These are phyloP conservation scores for Mus spicilegus DNA, from an alignment of 2,113 vertebrate species.

Conservation along the genomic window DNA sequence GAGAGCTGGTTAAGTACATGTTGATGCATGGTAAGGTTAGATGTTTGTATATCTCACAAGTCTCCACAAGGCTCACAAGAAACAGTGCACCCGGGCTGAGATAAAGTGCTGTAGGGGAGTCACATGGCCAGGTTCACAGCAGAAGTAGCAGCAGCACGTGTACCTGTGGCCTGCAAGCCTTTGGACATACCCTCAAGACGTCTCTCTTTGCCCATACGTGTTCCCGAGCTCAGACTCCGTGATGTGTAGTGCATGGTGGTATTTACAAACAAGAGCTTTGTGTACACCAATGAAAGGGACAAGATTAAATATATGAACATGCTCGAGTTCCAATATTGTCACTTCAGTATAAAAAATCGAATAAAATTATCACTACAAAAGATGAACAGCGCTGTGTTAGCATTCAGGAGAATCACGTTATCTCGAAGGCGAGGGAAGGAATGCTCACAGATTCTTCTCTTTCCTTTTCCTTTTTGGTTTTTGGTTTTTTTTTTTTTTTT, in stretches of 20 bases:
- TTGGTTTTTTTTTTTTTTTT: neutral
- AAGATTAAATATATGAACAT: neutral
- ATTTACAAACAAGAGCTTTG: conserved; percentile 23
- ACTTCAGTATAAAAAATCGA: neutral
- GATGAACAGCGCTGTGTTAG: neutral
- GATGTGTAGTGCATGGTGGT: neutral
- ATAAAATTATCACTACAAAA: conserved; percentile 7
- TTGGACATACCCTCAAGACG: neutral
- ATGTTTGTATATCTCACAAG: neutral
- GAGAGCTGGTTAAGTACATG: conserved; percentile 34
- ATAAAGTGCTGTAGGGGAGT: neutral
- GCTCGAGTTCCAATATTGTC: neutral
- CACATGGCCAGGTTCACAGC: neutral
- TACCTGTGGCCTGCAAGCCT: neutral
- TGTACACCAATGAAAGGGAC: neutral
- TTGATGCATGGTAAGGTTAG: conserved; percentile 24
- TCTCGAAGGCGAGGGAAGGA: neutral
- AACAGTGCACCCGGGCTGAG: neutral
- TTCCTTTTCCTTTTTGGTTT: neutral
- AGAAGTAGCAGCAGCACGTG: neutral
- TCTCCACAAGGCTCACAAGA: neutral
- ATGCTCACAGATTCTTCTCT: neutral
- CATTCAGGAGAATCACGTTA: neutral
- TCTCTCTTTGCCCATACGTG: neutral
- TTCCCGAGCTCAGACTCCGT: conserved; percentile 28